Base-by-base conservation (phyloP, 2,113 vertebrate species). In the Pterocles gutturalis region DNA sequence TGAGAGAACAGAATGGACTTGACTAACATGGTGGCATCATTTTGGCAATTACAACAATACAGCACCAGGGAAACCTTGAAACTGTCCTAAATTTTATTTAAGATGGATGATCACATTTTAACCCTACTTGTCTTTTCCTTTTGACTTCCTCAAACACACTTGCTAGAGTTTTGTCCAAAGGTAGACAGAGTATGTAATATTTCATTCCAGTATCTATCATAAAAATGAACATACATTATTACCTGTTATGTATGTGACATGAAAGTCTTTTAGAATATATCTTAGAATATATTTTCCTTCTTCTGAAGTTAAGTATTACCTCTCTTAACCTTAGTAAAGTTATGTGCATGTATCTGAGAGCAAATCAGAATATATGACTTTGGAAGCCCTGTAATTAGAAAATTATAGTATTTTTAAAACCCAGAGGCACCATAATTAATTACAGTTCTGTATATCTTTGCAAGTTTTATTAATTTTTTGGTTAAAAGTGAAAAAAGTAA, bases 381-480 rank as follows among this genome's bases (percentile, higher is more conserved):
- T 60, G 53, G 86, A 90, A 89, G 41, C 31, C 53, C 73, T 60
- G 33, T 31, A 83, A 92, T 95, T 95, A 87, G 41, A 92, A 97
- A 92, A 92, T 82, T 73, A 90, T 26, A 87, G 72, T 75, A 31
- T 48, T 71, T 83, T 66, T 86, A 82, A 58, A 94, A 77, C 67
- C 55, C 45, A 92, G 46, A 76, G 66, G 54, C 87, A 84, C 36
- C 61, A 41, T 90, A 94, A 93, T 94, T 96, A 96, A 96, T 96
- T 92, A 71, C 71, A 75, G 21, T 61, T 82, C 87, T 73, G 58
- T 77, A 65, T 28, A 62, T 77, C 17, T 88, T 88, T 91, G 78
- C 87, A 96, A 91, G 28, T 90, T 91, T 82, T 95, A 85, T 87
- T 69, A 61, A 82, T 89, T 89, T 96, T 96, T 84, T 89, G 21